These are phyloP conservation scores for Acleris holmiana DNA, from an alignment of 2,888 invertebrate species.

Conservation along the genomic window DNA sequence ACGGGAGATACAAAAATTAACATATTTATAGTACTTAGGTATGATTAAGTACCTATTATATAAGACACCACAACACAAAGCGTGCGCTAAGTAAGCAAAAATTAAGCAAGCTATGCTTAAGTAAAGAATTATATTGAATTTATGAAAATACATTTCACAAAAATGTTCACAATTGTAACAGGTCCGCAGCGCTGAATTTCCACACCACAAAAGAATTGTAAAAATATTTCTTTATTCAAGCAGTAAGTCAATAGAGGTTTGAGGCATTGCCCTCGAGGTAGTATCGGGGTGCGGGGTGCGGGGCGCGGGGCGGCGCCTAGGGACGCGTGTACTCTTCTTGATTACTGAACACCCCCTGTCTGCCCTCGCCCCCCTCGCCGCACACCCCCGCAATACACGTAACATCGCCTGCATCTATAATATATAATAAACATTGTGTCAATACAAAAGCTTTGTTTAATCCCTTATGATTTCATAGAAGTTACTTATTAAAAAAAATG, in stretches of 20 bases:
- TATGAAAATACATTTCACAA: not conserved
- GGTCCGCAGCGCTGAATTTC: conserved; percentile 60
- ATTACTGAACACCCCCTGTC: conserved; percentile 74
- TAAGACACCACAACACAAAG: no score
- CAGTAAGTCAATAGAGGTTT: conserved; percentile 81
- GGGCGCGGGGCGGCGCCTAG: conserved; percentile 61
- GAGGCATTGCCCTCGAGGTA: conserved; percentile 79
- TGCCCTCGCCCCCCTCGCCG: conserved; percentile 53
- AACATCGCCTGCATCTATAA: conserved; percentile 31
- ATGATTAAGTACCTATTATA: no score
- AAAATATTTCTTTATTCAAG: conserved; percentile 71
- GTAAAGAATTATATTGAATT: not conserved
- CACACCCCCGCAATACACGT: conserved; percentile 63
- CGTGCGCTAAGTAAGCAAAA: not conserved
- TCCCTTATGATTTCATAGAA: no score
- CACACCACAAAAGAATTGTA: conserved; percentile 72
- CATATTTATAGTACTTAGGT: no score
- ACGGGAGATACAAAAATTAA: no score
- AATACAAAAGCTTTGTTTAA: conserved; percentile 18
- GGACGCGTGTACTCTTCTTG: conserved; percentile 84
- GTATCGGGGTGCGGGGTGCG: conserved; percentile 49
- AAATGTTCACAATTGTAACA: conserved; percentile 11
- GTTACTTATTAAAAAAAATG: not conserved
- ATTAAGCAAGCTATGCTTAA: not conserved
- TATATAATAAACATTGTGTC: conserved; percentile 23